Evolutionary conservation across 2,888 invertebrate genomes (phyloP).

Genomic region (Conus canariensis): DNA sequence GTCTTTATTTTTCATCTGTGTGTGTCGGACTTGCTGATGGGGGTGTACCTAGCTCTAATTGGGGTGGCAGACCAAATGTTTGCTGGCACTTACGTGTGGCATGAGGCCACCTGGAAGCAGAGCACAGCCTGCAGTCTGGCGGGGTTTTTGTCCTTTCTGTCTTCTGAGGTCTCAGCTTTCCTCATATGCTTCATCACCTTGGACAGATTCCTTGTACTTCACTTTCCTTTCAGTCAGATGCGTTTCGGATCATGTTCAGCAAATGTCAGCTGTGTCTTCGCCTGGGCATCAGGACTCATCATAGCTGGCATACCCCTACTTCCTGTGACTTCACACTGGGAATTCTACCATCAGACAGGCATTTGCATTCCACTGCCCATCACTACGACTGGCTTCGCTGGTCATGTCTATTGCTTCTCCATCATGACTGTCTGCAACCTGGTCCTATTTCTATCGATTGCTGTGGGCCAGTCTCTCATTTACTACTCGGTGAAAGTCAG

Average conservation of each 20-base stretch:
- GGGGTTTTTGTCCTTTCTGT: conserved; percentile 68
- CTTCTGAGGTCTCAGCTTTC: conserved; percentile 83
- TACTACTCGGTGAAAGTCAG: neutral
- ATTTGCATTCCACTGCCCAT: neutral
- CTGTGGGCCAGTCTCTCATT: neutral
- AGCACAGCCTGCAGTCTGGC: conserved; percentile 58
- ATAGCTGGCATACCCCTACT: neutral
- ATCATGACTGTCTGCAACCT: neutral
- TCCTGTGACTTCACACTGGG: conserved; percentile 15
- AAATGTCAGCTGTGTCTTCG: neutral
- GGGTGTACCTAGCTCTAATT: conserved; percentile 58
- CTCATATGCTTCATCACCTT: conserved; percentile 83
- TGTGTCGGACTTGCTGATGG: conserved; percentile 55
- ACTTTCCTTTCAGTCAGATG: conserved; percentile 78
- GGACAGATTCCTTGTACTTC: conserved; percentile 83
- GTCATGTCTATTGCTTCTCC: neutral
- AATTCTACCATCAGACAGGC: neutral
- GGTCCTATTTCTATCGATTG: neutral
- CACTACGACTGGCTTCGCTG: neutral
- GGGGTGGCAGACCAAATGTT: conserved; percentile 57
- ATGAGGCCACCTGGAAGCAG: conserved; percentile 58
- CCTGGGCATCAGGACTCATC: neutral
- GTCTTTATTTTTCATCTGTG: conserved; percentile 43
- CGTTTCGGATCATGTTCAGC: neutral
- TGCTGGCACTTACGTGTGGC: conserved; percentile 57